Evolutionary conservation across 2,797 vertebrate genomes (phyloP), one percentile per base, ranked within the genome.

Genomic region (Acanthurus leucopareius): DNA sequence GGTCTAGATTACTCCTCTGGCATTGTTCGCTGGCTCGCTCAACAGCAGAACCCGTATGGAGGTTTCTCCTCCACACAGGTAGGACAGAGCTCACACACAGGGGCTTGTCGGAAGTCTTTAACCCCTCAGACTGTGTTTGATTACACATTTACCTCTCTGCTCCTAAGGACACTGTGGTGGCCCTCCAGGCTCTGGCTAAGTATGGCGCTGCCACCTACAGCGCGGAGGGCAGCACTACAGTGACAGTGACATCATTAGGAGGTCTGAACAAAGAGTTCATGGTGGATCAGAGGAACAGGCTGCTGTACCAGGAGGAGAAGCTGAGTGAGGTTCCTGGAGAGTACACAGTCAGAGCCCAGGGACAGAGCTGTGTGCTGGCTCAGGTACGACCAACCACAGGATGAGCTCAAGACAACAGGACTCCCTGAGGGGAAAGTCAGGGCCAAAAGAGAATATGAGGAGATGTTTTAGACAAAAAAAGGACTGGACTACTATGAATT

Each of bases 61-160:
- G 97, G 97, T 2, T 98, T 97, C 91, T 93, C 95, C 5, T 98
- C 97, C 68, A 97, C 95, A 11, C 97, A 98, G 96, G 97, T 98
- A 71, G 10, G 38, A 17, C 20, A 2, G 2, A 40, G 15, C 13
- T 44, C 54, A 45, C 38, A 16, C 38, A n/a, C 11, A 17, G 8
- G 49, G 45, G 6, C 3, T 53, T 5, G 6, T 7, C 17, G 5
- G n/a, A 48, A 40, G 1, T 5, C 5, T 11, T 1, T 3, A 20
- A 19, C n/a, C 25, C 15, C 35, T 2, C 20, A 14, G 10, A 40
- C 19, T 19, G 42, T 5, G 42, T 17, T 8, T 15, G 22, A 53
- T 25, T 2, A 45, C n/a, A 17, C 35, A 0, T 10, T 15, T 47
- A 32, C 51, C 44, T 5, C 20, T 44, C 14, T 62, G 51, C 71